Evolutionary conservation across 2,888 invertebrate species (phyloP).

Genomic region (Xestoiulus laeticollis): DNA sequence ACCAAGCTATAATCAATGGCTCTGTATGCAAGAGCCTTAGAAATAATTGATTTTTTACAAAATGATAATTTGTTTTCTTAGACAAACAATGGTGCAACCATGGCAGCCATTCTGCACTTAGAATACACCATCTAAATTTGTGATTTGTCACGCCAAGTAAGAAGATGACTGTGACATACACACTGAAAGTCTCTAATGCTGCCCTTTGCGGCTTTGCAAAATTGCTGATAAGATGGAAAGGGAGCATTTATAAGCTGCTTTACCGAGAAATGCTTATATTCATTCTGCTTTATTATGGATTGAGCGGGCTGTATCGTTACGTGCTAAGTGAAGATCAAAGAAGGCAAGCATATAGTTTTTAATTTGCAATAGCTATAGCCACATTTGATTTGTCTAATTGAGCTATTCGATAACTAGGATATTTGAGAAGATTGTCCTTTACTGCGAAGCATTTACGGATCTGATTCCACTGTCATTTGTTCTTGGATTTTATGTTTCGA

Average conservation of each 20-base stretch:
- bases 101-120: not conserved
- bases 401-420: too few species aligned
- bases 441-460: slow-evolving; percentile 86
- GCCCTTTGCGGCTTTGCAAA: slow-evolving; percentile 47
- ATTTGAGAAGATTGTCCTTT: slow-evolving; percentile 83
- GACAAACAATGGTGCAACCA: not conserved
- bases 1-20: too few species aligned
- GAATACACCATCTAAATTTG: not conserved
- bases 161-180: slow-evolving; percentile 46
- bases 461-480: slow-evolving; percentile 93
- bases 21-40: too few species aligned
- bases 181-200: slow-evolving; percentile 46
- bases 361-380: not conserved
- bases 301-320: slow-evolving; percentile 81
- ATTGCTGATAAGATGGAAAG: slow-evolving; percentile 76
- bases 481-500: slow-evolving; percentile 90
- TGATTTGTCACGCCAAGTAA: not conserved
- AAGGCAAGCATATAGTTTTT: not conserved
- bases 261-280: slow-evolving; percentile 89
- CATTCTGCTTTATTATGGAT: slow-evolving; percentile 77
- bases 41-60: too few species aligned
- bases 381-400: too few species aligned
- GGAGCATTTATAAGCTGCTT: slow-evolving; percentile 93
- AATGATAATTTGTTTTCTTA: too few species aligned
- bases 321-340: slow-evolving; percentile 69